phyloP scores from a whole-genome alignment of 1,140 invertebrate species.

The Metaphire vulgaris region DNA sequence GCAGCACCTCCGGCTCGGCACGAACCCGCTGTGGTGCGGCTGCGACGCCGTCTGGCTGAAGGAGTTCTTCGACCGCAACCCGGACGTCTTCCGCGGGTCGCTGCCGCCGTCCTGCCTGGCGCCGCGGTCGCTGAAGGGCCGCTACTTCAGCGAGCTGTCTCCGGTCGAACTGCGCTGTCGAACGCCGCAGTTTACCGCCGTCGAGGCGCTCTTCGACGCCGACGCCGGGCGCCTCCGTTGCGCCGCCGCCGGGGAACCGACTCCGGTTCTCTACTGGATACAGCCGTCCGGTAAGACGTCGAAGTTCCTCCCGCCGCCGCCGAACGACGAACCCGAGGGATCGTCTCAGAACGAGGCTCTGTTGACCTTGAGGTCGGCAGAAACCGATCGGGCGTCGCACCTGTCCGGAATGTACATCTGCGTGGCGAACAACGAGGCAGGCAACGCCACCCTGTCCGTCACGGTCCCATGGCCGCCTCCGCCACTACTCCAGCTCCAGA shows the following conservation, averaged over 20 bases:
- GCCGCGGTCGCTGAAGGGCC: conserved; percentile 36
- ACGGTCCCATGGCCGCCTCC: conserved; percentile 45
- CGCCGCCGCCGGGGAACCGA: conserved; percentile 44
- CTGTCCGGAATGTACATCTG: conserved; percentile 40
- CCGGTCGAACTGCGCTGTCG: conserved; percentile 45
- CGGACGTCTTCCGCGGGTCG: conserved; percentile 35
- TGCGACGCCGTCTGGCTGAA: conserved; percentile 47
- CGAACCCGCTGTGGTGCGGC: conserved; percentile 49
- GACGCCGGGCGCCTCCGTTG: conserved; percentile 43
- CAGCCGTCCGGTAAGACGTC: conserved; percentile 40
- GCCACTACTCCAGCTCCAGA: neutral
- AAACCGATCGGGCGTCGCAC: neutral
- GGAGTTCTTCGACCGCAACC: conserved; percentile 37
- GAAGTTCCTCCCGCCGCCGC: conserved; percentile 31
- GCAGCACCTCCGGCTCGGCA: conserved; percentile 42
- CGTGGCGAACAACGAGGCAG: conserved; percentile 47
- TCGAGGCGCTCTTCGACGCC: conserved; percentile 45
- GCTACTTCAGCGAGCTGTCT: conserved; percentile 35
- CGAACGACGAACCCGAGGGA: no score
- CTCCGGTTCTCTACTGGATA: conserved; percentile 47
- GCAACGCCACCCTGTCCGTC: conserved; percentile 48
- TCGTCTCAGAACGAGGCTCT: conserved; percentile 5
- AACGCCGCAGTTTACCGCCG: conserved; percentile 46
- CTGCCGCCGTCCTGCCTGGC: conserved; percentile 40
- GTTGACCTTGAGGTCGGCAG: neutral